Evolutionary conservation across 1,140 invertebrate species (phyloP).

Genomic region (Oryctes rhinoceros): DNA sequence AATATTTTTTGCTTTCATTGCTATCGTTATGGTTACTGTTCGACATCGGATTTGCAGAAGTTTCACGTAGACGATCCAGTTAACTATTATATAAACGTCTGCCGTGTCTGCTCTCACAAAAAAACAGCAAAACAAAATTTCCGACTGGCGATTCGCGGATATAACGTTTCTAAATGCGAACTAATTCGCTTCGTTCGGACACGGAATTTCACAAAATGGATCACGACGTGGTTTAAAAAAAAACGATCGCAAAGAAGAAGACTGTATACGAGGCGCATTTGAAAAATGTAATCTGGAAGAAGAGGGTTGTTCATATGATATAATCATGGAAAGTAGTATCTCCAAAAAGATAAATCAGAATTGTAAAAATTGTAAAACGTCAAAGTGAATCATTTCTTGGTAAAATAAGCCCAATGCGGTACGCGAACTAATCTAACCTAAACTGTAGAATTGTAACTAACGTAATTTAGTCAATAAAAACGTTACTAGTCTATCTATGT

Average conservation of each 20-base stretch:
- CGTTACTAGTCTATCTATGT: too few species aligned
- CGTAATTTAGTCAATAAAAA: too few species aligned
- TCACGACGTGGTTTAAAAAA: neutral
- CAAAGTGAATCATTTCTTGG: too few species aligned
- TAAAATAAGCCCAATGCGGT: too few species aligned
- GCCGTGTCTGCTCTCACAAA: neutral
- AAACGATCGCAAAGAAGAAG: neutral
- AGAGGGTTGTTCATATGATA: too few species aligned
- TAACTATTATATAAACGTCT: constrained; percentile 16
- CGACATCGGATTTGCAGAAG: neutral
- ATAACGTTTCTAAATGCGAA: neutral
- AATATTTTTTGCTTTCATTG: neutral
- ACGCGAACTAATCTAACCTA: too few species aligned
- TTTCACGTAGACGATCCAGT: neutral
- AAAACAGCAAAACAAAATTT: constrained; percentile 1
- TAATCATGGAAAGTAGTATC: too few species aligned
- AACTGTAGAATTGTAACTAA: too few species aligned
- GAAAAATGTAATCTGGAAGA: too few species aligned
- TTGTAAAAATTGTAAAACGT: too few species aligned
- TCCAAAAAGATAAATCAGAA: too few species aligned
- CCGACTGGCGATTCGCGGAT: constrained; percentile 1
- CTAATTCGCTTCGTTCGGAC: constrained; percentile 19
- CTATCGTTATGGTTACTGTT: neutral
- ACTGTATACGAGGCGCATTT: neutral
- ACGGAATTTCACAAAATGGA: constrained; percentile 13